phyloP scores from a whole-genome alignment of 2,888 invertebrate genomes.

The Sarcophaga variegata region DNA sequence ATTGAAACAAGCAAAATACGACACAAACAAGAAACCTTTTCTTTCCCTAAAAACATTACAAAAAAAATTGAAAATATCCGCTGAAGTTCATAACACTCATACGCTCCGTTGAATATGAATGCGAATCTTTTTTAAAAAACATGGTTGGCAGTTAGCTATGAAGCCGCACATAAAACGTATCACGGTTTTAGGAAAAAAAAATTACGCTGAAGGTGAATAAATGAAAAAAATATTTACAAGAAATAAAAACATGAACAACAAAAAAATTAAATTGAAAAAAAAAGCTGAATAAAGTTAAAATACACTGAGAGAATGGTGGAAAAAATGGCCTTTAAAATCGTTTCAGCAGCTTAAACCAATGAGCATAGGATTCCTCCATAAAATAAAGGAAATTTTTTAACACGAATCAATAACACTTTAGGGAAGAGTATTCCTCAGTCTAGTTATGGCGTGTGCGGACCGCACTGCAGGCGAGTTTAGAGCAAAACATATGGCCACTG shows the following conservation, averaged over 20 bases:
- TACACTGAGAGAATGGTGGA: neutral
- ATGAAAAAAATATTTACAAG: neutral
- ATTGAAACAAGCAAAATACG: no score
- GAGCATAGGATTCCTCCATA: no score
- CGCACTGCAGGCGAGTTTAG: no score
- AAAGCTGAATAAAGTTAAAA: neutral
- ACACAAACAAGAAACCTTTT: neutral
- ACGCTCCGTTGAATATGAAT: constrained; percentile 58
- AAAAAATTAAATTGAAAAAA: neutral
- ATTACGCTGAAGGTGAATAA: neutral
- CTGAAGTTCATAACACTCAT: constrained; percentile 53
- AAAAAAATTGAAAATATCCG: neutral
- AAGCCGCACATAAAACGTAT: no score
- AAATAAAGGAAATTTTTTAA: no score
- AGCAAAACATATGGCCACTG: no score
- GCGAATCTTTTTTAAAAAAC: neutral
- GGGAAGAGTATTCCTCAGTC: no score
- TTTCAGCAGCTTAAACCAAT: no score
- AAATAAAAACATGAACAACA: neutral
- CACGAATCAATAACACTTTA: no score
- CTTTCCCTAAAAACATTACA: neutral
- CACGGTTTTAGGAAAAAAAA: neutral
- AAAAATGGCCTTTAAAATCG: no score
- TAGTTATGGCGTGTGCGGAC: no score
- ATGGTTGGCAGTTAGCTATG: neutral